Evolutionary conservation across 2,797 vertebrate genomes (phyloP), one percentile per base, ranked within the genome.

Genomic region (Hydrophis major): DNA sequence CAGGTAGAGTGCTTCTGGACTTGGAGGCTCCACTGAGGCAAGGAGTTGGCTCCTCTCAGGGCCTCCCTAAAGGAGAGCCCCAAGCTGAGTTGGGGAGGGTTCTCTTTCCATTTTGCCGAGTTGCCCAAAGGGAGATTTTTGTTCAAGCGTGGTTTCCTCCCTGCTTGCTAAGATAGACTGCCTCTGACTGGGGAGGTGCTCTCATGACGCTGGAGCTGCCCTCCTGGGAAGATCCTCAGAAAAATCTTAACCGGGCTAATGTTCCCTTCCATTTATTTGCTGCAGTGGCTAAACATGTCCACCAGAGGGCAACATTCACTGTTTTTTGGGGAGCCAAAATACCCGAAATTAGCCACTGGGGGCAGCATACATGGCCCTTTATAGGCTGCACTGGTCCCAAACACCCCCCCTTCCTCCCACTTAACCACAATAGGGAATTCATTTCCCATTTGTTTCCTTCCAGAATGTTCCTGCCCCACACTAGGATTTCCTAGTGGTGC

Each of bases 341-440:
- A 83, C 74, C 37, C 8, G 20, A 83, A 47, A 47, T 47, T 25
- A 12, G 4, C 74, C 37, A 12, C 20, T 2, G 11, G 20, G 74
- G 74, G 74, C 37, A 83, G 74, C 74, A 83, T 25, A 4, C 0
- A 22, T 25, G 10, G 7, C 20, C 8, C 74, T 83, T 47, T 47
- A 22, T 47, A 8, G 74, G 37, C 32, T 78, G 32, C 69, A 11
- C 3, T 1, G 3, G 32, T 78, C 8, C 74, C 74, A 47, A 22
- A 78, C 8, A 4, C 0, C n/a, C 2, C n/a, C 28, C n/a, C 25
- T 12, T 5, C 63, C n/a, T 1, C 66, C 6, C 5, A 22, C 74
- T 42, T 10, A 42, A 20, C 3, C 18, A 25, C 37, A 47, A 83
- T 22, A 83, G 0, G 4, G 74, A 83, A 47, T 22, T 83, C 4